Evolutionary conservation across 2,888 invertebrate species (phyloP), one percentile per base, ranked within the genome.

Genomic region (Mythimna albipuncta): DNA sequence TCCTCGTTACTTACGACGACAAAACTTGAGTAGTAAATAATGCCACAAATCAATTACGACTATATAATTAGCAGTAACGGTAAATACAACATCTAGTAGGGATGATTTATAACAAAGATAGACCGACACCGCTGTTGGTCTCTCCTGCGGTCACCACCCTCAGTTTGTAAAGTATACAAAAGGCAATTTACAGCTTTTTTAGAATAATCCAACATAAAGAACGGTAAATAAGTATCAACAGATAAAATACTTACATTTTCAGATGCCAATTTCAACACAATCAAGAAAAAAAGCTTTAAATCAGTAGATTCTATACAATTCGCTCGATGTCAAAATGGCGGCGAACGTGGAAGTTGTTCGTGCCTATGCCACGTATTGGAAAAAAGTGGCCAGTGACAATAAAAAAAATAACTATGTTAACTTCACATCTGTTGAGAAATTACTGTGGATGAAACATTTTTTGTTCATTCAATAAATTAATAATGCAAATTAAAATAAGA

Each of bases 241-340:
- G 73, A 75, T 63, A 54, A 64, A 74, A 75, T 89, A 97, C 96
- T 95, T 94, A 97, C 97, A 94, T 96, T 96, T 94, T 94, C 94
- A 91, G 94, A 93, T 93, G 94, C 92, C 96, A 96, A 94, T 94
- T 92, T 94, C 93, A 94, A 93, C 92, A 95, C 94, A 96, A 96
- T 94, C 94, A 96, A 95, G 96, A 96, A 97, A 97, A 94, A 97
- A 97, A 96, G 97, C 96, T 97, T 97, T 97, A 97, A 97, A 97
- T 97, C 97, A 97, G 97, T 96, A 96, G 97, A 97, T 97, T 97
- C 97, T 97, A 96, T 96, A 93, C 94, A 97, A 97, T 97, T 97
- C 97, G 96, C 97, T 97, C 97, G 97, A 97, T 97, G 97, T 97
- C 97, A 98, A 98, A 97, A 98, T 98, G 98, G 96, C 96, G 96